Evolutionary conservation across 2,797 vertebrate genomes (phyloP).

Genomic region (Acrossocheilus wenchowensis): DNA sequence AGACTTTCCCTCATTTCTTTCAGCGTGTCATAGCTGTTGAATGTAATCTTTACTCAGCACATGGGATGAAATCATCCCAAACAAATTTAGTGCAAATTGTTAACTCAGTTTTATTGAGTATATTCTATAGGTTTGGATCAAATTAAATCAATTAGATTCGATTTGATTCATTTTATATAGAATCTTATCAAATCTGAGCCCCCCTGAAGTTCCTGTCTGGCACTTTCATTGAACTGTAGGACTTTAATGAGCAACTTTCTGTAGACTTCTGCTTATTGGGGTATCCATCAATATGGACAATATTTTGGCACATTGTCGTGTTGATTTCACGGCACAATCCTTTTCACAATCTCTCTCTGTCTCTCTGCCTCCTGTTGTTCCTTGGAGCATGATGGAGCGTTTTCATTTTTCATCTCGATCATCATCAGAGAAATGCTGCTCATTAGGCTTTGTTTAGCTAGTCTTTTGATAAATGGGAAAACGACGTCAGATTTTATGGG

Average conservation of each 20-base stretch:
- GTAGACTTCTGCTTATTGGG: conserved; percentile 57
- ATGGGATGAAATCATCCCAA: background rate
- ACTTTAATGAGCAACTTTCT: conserved; percentile 14
- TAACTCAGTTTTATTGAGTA: background rate
- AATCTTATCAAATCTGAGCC: background rate
- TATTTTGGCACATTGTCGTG: conserved; percentile 23
- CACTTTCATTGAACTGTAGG: background rate
- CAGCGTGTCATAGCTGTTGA: background rate
- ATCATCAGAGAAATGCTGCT: conserved; percentile 40
- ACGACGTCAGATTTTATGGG: background rate
- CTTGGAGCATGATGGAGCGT: conserved; percentile 36
- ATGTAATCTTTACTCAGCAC: background rate
- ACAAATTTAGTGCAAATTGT: background rate
- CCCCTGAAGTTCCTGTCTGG: background rate
- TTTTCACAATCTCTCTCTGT: conserved; percentile 10
- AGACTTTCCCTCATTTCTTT: no score
- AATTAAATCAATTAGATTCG: background rate
- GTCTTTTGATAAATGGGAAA: conserved; percentile 32
- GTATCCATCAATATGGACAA: conserved; percentile 61
- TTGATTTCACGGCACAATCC: conserved; percentile 9
- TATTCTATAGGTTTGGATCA: background rate
- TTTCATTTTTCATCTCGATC: conserved; percentile 31
- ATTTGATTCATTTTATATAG: background rate
- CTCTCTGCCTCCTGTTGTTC: conserved; percentile 43
- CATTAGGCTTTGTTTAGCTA: conserved; percentile 30